Percentiles rank a stretch among this genome's conserved stretches.
phyloP scores from a whole-genome alignment of 2,797 vertebrate genomes.

The Betta splendens region DNA sequence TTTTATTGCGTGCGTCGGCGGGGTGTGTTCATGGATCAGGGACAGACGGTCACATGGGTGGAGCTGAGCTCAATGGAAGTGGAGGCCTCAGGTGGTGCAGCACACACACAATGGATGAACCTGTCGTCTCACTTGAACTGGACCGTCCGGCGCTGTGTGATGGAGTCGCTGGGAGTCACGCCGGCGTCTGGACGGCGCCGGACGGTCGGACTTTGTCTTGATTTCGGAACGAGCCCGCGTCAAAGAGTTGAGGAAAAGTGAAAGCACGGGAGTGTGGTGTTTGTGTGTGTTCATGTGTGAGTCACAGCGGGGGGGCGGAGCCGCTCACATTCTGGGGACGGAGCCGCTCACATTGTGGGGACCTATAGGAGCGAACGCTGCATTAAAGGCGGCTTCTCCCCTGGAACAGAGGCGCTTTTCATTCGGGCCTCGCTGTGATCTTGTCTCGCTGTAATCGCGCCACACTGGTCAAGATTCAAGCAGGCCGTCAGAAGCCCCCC shows the following conservation, averaged over 20 bases:
- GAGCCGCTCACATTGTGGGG: slow-evolving; percentile 53
- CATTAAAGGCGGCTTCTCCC: slow-evolving; percentile 56
- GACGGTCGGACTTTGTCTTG: slow-evolving; percentile 58
- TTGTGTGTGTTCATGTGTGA: slow-evolving; percentile 64
- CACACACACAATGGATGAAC: slow-evolving; percentile 25
- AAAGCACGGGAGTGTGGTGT: slow-evolving; percentile 49
- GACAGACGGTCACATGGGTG: slow-evolving; percentile 57
- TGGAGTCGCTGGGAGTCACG: slow-evolving; percentile 42
- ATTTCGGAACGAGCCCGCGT: slow-evolving; percentile 32
- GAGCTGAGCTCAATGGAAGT: slow-evolving; percentile 40
- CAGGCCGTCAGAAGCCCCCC: slow-evolving; percentile 53
- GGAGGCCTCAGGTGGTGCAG: slow-evolving; percentile 36
- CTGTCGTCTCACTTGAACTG: slow-evolving; percentile 48
- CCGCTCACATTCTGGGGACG: no score
- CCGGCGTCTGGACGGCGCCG: slow-evolving; percentile 46
- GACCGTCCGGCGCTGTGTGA: slow-evolving; percentile 61
- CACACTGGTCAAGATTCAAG: slow-evolving; percentile 54
- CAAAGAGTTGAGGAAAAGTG: slow-evolving; percentile 54
- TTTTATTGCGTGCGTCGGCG: slow-evolving; percentile 56
- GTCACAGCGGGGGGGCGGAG: slow-evolving; percentile 48
- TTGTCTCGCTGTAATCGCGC: slow-evolving; percentile 43
- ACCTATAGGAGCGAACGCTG: slow-evolving; percentile 52
- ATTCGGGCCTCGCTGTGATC: slow-evolving; percentile 61
- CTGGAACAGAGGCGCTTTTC: slow-evolving; percentile 73
- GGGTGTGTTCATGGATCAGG: slow-evolving; percentile 59